A percentile compares a stretch with the other conserved stretches of the same genome.
These are phyloP conservation scores for Nixonia krombeini DNA, from an alignment of 1,140 invertebrate genomes.

Conservation along the genomic window DNA sequence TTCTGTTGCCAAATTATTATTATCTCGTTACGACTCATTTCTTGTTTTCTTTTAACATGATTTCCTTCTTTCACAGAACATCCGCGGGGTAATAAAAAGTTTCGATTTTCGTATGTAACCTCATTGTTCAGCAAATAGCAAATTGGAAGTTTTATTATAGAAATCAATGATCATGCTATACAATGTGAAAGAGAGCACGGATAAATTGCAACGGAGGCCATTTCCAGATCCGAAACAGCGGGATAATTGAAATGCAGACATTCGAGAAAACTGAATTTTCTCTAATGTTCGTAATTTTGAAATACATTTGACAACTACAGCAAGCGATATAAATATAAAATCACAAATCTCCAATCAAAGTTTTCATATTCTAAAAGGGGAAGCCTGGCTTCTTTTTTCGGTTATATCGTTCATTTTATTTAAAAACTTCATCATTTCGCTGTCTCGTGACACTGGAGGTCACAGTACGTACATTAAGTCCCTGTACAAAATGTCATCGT, in stretches of 20 bases:
- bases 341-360: constrained; percentile 30
- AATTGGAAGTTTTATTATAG: constrained; percentile 40
- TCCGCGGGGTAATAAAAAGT: constrained; percentile 2
- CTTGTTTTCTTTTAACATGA: not conserved
- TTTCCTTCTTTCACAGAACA: not conserved
- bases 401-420: constrained; percentile 28
- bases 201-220: constrained; percentile 42
- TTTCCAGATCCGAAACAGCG: constrained; percentile 38
- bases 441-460: constrained; percentile 46
- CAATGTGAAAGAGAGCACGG: constrained; percentile 44
- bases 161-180: constrained; percentile 43
- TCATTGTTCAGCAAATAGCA: constrained; percentile 36
- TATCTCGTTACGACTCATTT: too few species aligned
- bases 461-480: constrained; percentile 48
- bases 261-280: not conserved
- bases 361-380: constrained; percentile 9
- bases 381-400: constrained; percentile 11
- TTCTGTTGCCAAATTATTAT: too few species aligned
- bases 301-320: constrained; percentile 7
- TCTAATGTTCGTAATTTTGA: not conserved
- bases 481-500: constrained; percentile 55
- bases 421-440: constrained; percentile 17
- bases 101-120: constrained; percentile 9
- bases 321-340: constrained; percentile 42
- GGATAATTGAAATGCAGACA: too few species aligned